phyloP scores from a whole-genome alignment of 2,113 vertebrate genomes.

The Ardeotis arabs region DNA sequence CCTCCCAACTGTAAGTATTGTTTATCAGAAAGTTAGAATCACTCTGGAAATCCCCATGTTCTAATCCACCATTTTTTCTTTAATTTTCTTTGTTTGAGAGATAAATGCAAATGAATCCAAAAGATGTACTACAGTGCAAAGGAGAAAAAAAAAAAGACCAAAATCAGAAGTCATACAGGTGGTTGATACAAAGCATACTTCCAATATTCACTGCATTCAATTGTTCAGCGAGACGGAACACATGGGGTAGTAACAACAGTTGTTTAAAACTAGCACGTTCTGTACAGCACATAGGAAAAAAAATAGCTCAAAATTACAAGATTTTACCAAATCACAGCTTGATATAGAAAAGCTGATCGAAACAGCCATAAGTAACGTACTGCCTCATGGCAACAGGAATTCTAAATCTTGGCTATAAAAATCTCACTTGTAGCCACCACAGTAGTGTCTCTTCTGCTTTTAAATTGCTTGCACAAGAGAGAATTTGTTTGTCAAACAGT shows the following conservation, averaged over 20 bases:
- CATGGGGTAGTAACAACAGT: fast-evolving
- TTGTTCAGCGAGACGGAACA: neutral
- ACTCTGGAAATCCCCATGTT: neutral
- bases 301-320: neutral
- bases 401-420: neutral
- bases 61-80: neutral
- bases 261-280: neutral
- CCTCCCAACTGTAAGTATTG: neutral
- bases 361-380: neutral
- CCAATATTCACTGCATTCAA: neutral
- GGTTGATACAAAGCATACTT: neutral
- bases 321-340: neutral
- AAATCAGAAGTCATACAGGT: neutral
- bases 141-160: neutral
- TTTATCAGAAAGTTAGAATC: neutral
- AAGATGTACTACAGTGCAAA: neutral
- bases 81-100: neutral
- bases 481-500: neutral
- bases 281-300: neutral
- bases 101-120: neutral
- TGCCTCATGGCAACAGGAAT: neutral
- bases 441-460: neutral
- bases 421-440: neutral
- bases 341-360: neutral
- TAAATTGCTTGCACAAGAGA: neutral